Percentiles rank a stretch among this genome's conserved stretches.
phyloP scores from a whole-genome alignment of 2,113 vertebrate species.

The Poeciliopsis turrubarensis region DNA sequence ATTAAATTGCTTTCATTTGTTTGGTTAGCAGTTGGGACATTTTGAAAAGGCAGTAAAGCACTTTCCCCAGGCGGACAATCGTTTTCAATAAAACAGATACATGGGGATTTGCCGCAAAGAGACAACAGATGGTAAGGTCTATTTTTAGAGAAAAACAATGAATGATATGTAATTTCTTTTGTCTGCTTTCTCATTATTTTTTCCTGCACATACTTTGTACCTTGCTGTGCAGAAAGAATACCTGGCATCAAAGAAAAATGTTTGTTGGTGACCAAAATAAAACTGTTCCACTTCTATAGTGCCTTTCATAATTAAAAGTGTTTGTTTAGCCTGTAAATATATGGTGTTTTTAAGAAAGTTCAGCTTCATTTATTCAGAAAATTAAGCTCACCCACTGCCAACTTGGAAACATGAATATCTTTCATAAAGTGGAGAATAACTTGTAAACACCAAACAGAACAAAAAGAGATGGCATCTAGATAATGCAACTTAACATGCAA shows the following conservation, averaged over 20 bases:
- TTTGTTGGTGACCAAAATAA: slow-evolving; percentile 19
- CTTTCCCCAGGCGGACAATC: slow-evolving; percentile 34
- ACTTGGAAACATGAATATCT: slow-evolving; percentile 1
- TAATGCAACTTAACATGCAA: slow-evolving; percentile 22
- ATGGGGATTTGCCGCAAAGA: slow-evolving; percentile 33
- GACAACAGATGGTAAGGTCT: slow-evolving; percentile 62
- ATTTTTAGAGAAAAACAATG: slow-evolving; percentile 63
- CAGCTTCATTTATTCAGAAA: neutral
- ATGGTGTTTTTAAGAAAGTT: neutral
- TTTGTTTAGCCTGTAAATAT: neutral
- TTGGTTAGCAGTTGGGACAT: slow-evolving; percentile 45
- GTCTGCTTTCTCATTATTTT: slow-evolving; percentile 33
- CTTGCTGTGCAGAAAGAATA: neutral
- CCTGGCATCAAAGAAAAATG: slow-evolving; percentile 15
- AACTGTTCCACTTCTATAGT: neutral
- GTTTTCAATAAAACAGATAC: slow-evolving; percentile 46
- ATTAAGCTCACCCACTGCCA: neutral
- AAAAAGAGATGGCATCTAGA: slow-evolving; percentile 10
- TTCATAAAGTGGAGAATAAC: neutral
- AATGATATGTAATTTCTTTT: slow-evolving; percentile 63
- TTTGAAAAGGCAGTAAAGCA: slow-evolving; percentile 45
- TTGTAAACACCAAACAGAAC: neutral
- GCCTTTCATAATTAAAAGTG: neutral
- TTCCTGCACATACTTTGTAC: slow-evolving; percentile 19
- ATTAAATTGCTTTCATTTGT: slow-evolving; percentile 44